phyloP scores from a whole-genome alignment of 2,113 vertebrate species.

The Elachura formosa region DNA sequence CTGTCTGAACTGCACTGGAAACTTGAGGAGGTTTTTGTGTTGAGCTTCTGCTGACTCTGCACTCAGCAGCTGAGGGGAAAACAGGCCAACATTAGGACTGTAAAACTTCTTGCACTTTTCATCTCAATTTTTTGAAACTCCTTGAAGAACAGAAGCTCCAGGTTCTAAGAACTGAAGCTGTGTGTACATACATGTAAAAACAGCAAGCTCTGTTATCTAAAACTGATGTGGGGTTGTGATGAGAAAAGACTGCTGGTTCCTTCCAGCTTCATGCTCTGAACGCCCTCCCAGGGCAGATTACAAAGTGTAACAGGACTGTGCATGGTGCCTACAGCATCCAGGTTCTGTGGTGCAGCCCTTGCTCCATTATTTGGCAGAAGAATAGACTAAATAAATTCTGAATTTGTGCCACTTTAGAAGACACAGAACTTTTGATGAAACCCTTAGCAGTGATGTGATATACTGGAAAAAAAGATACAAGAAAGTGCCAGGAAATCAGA shows the following conservation, averaged over 20 bases:
- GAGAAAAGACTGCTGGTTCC: background rate
- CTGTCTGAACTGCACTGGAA: background rate
- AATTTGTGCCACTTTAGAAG: background rate
- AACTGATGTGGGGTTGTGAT: background rate
- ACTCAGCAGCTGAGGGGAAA: constrained; percentile 33
- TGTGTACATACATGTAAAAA: background rate
- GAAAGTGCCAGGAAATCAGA: background rate
- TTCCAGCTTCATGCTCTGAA: background rate
- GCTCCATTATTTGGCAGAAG: background rate
- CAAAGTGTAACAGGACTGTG: fast-evolving
- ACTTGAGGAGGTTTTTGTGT: background rate
- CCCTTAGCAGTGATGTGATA: background rate
- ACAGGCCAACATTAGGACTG: background rate
- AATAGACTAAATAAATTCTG: background rate
- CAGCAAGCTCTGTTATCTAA: background rate
- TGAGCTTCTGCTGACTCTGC: background rate
- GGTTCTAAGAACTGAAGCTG: background rate
- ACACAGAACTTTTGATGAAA: background rate
- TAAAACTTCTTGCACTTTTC: background rate
- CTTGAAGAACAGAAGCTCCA: background rate
- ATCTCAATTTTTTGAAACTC: background rate
- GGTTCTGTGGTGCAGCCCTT: background rate
- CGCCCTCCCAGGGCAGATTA: background rate
- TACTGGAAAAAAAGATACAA: background rate
- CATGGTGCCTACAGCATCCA: background rate